These are phyloP conservation scores for Columba janthina DNA, from an alignment of 2,113 vertebrate genomes.

Conservation along the genomic window DNA sequence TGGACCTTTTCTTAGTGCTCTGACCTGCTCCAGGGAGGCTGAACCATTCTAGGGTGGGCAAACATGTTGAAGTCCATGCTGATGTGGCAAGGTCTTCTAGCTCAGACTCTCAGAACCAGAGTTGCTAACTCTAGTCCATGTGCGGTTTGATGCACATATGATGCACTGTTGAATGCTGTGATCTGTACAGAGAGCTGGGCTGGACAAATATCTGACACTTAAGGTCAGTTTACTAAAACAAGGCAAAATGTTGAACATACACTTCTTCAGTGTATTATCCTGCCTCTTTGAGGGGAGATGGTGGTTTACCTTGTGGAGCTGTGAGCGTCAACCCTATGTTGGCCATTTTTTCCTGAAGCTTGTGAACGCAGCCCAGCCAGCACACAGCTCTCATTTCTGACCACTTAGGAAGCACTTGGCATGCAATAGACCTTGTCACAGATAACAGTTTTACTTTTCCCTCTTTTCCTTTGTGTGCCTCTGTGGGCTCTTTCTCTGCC, in stretches of 20 bases:
- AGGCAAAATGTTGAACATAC: not conserved
- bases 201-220: not conserved
- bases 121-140: not conserved
- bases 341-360: not conserved
- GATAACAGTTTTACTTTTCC: not conserved
- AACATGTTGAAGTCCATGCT: not conserved
- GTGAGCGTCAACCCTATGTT: not conserved
- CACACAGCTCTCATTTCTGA: not conserved
- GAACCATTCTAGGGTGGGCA: not conserved
- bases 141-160: not conserved
- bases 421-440: not conserved
- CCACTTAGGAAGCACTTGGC: not conserved
- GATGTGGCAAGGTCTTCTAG: not conserved
- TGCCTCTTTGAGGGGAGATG: not conserved
- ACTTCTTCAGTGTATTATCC: not conserved
- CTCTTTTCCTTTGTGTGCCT: not conserved
- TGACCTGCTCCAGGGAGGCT: not conserved
- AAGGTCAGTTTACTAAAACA: not conserved
- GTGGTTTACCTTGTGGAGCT: not conserved
- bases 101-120: not conserved
- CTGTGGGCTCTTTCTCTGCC: not conserved
- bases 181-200: not conserved
- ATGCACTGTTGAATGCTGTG: accelerated
- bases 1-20: not conserved
- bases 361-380: not conserved